phyloP scores from a whole-genome alignment of 2,113 vertebrate genomes.

The Microtus richardsoni region DNA sequence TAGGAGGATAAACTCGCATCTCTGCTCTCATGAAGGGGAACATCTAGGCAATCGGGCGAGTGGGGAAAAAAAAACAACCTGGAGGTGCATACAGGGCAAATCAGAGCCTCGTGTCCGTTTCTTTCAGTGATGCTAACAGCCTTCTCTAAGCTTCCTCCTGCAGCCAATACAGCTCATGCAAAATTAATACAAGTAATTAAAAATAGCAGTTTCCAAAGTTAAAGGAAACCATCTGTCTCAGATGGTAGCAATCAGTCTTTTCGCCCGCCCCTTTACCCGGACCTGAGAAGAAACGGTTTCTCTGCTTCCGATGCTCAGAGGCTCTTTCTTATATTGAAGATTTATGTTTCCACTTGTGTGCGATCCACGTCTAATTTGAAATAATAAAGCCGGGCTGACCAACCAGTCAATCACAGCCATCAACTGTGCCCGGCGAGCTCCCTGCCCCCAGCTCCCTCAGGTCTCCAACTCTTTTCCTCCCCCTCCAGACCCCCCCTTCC shows the following conservation, averaged over 20 bases:
- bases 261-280: conserved; percentile 65
- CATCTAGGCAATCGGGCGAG: neutral
- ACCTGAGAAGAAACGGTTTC: conserved; percentile 71
- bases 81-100: conserved; percentile 64
- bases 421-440: neutral
- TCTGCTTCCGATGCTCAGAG: conserved; percentile 60
- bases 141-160: conserved; percentile 70
- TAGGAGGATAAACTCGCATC: conserved; percentile 23
- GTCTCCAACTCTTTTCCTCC: conserved; percentile 44
- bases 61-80: neutral
- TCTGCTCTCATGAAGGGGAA: neutral
- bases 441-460: conserved; percentile 66
- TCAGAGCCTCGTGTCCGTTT: conserved; percentile 43
- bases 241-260: conserved; percentile 66
- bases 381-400: conserved; percentile 77
- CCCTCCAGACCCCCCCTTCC: neutral
- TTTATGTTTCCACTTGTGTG: conserved; percentile 80
- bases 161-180: conserved; percentile 71
- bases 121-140: conserved; percentile 42
- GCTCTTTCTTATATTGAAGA: conserved; percentile 63
- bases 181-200: conserved; percentile 81
- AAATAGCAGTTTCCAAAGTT: conserved; percentile 73
- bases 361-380: conserved; percentile 82
- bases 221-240: conserved; percentile 80
- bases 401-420: conserved; percentile 79